Conservation (phyloP, 2,113 vertebrate genomes). For the Eulacestoma nigropectus region DNA sequence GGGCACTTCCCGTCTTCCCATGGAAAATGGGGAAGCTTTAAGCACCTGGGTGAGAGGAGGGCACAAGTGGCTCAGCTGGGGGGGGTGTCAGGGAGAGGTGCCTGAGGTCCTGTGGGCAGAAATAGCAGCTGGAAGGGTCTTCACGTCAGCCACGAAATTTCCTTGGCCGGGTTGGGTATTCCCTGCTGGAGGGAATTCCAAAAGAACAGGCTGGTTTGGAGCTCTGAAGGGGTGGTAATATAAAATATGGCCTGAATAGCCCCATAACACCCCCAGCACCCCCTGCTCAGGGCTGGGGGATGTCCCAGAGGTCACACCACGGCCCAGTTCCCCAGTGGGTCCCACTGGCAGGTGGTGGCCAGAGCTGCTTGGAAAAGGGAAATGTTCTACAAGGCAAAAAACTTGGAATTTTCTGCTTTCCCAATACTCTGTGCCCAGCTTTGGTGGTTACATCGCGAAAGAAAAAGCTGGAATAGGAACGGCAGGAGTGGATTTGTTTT, state of each 20-base stretch:
- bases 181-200: background rate
- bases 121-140: background rate
- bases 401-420: background rate
- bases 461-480: background rate
- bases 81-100: background rate
- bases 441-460: background rate
- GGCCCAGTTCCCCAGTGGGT: fast-evolving
- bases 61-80: background rate
- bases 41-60: background rate
- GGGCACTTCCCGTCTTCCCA: background rate
- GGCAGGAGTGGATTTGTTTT: background rate
- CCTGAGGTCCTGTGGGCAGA: background rate
- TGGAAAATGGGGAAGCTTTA: background rate
- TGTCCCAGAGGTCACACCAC: background rate
- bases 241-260: background rate
- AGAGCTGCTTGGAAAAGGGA: background rate
- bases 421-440: fast-evolving
- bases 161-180: background rate
- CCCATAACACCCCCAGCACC: background rate
- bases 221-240: background rate
- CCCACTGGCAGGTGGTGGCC: background rate
- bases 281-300: background rate
- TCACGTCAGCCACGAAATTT: background rate
- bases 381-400: background rate
- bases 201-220: background rate